Evolutionary conservation across 1,140 invertebrate genomes (phyloP).

Genomic region (Coenobita brevimanus): DNA sequence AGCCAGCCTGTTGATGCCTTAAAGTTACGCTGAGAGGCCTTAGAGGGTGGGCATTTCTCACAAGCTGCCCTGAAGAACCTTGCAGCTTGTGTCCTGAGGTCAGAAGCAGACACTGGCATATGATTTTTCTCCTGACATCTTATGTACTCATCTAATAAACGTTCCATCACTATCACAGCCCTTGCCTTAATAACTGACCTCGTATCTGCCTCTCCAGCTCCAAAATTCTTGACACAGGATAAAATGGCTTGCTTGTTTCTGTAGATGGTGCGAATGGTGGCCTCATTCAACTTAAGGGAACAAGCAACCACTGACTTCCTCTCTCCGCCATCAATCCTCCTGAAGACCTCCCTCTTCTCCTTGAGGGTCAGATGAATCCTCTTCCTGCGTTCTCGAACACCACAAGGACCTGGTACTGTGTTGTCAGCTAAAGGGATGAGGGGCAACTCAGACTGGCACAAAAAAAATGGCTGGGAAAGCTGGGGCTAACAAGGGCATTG

Average conservation of each 20-base stretch:
- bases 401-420: no score
- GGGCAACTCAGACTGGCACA: no score
- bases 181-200: background rate
- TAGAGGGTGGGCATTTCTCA: background rate
- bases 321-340: no score
- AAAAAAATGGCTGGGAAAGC: no score
- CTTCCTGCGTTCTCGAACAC: no score
- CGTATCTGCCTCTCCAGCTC: background rate
- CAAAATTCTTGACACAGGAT: background rate
- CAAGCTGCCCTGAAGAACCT: background rate
- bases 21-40: background rate
- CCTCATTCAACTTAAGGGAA: no score
- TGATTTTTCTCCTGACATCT: background rate
- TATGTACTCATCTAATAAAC: background rate
- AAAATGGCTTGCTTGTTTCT: background rate
- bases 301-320: no score
- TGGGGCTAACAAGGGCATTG: no score
- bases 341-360: no score
- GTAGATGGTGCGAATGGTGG: background rate
- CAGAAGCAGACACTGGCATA: background rate
- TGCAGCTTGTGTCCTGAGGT: background rate
- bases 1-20: background rate
- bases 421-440: no score
- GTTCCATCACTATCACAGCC: background rate
- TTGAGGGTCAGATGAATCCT: no score